A percentile compares a stretch with the other conserved stretches of the same genome.
Evolutionary conservation across 2,888 invertebrate genomes (phyloP).

Genomic region (Anarsia innoxiella): DNA sequence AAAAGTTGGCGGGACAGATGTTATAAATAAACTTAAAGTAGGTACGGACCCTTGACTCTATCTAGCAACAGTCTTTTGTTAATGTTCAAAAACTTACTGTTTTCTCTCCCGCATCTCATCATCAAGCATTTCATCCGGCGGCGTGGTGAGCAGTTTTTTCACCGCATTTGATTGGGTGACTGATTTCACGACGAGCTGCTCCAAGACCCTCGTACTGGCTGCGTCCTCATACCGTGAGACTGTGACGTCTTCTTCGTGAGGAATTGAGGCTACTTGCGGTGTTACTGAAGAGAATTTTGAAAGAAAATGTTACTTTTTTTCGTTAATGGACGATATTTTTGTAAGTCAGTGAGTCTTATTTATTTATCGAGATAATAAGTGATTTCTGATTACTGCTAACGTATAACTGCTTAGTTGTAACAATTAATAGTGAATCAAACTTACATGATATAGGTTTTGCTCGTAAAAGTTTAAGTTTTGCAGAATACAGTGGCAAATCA

Average conservation of each 20-base stretch:
- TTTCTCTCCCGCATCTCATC: slow-evolving; percentile 41
- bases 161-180: slow-evolving; percentile 41
- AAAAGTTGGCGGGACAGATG: no score
- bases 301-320: no score
- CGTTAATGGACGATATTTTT: no score
- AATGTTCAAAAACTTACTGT: no score
- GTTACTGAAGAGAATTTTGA: slow-evolving; percentile 28
- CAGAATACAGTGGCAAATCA: slow-evolving; percentile 39
- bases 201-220: slow-evolving; percentile 37
- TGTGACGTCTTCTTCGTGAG: no score
- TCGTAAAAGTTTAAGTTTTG: slow-evolving; percentile 49
- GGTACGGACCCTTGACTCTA: no score
- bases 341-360: no score
- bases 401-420: no score
- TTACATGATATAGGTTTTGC: slow-evolving; percentile 46
- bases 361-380: no score
- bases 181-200: slow-evolving; percentile 41
- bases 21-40: no score
- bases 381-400: no score
- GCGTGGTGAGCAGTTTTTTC: slow-evolving; percentile 31
- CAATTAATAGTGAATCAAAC: slow-evolving; percentile 18
- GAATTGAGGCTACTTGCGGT: slow-evolving; percentile 30
- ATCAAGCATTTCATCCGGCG: slow-evolving; percentile 30
- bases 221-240: slow-evolving; percentile 37
- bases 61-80: no score